Conservation (phyloP, 2,797 vertebrate genomes). For the Geotrypetes seraphini region DNA sequence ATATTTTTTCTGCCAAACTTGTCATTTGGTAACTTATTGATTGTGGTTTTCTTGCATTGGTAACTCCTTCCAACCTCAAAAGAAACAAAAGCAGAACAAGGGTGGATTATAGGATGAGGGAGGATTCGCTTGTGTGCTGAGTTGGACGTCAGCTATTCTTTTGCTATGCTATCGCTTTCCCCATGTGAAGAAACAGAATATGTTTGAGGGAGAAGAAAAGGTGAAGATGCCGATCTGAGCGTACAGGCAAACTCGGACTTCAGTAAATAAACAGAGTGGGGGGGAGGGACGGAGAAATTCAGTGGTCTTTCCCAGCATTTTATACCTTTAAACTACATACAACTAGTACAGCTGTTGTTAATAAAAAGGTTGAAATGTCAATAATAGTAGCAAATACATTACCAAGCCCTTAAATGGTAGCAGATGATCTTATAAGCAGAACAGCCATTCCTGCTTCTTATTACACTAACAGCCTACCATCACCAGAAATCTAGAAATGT, state of each 20-base stretch:
- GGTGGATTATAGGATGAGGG: too few species aligned
- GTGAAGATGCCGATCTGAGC: slow-evolving; percentile 5
- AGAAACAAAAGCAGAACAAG: too few species aligned
- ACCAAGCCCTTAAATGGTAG: slow-evolving; percentile 8
- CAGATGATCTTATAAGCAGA: background rate
- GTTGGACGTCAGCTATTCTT: too few species aligned
- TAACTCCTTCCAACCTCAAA: too few species aligned
- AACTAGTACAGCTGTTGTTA: slow-evolving; percentile 6
- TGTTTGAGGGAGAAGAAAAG: background rate
- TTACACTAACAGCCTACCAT: background rate
- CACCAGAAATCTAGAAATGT: background rate
- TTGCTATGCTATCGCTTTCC: slow-evolving; percentile 11
- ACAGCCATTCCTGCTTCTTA: background rate
- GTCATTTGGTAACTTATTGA: too few species aligned
- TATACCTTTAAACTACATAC: background rate
- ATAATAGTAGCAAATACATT: slow-evolving; percentile 9
- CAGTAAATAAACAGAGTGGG: background rate
- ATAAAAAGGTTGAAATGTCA: slow-evolving; percentile 10
- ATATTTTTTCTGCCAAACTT: too few species aligned
- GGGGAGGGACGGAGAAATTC: too few species aligned
- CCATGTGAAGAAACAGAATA: slow-evolving; percentile 4
- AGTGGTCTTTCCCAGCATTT: background rate
- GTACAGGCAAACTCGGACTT: background rate
- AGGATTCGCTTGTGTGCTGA: too few species aligned
- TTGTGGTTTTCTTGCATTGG: too few species aligned